phyloP scores from a whole-genome alignment of 2,888 invertebrate genomes.

The Scaptomyza cyrtandrae region DNA sequence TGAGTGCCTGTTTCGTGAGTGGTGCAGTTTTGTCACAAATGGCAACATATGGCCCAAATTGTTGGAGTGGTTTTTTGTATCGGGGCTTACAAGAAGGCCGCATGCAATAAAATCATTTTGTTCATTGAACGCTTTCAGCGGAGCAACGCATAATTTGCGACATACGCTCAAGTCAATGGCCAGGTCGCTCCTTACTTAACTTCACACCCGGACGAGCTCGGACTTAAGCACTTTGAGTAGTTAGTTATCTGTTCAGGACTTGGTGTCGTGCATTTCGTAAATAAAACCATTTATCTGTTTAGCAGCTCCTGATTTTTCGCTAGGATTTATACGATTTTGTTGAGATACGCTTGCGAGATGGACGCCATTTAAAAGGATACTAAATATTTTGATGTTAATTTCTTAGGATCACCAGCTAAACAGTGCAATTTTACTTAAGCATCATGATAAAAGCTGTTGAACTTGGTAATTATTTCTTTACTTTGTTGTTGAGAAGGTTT shows the following conservation, averaged over 20 bases:
- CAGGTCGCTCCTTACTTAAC: slow-evolving; percentile 33
- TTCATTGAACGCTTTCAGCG: slow-evolving; percentile 74
- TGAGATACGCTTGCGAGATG: not conserved
- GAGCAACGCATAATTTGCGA: slow-evolving; percentile 69
- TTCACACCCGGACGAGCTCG: slow-evolving; percentile 5
- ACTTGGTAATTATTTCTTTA: too few relatives aligned
- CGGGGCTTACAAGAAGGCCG: slow-evolving; percentile 46
- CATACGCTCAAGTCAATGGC: slow-evolving; percentile 72
- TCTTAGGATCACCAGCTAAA: too few relatives aligned
- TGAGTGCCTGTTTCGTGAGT: slow-evolving; percentile 40
- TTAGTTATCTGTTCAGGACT: slow-evolving; percentile 3
- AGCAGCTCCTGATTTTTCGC: slow-evolving; percentile 59
- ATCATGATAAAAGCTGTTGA: too few relatives aligned
- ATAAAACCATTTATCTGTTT: slow-evolving; percentile 76
- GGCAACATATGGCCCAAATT: slow-evolving; percentile 81
- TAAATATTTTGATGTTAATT: too few relatives aligned
- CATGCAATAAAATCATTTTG: slow-evolving; percentile 82
- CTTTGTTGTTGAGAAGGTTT: too few relatives aligned
- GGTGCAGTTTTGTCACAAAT: slow-evolving; percentile 74
- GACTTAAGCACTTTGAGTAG: not conserved
- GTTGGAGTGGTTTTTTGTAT: slow-evolving; percentile 57
- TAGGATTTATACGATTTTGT: slow-evolving; percentile 20
- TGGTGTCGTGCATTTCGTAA: slow-evolving; percentile 61
- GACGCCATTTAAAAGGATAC: not conserved
- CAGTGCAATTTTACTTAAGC: too few relatives aligned